These are phyloP conservation scores for Rotaria socialis DNA, from an alignment of 2,888 invertebrate genomes.

Conservation along the genomic window DNA sequence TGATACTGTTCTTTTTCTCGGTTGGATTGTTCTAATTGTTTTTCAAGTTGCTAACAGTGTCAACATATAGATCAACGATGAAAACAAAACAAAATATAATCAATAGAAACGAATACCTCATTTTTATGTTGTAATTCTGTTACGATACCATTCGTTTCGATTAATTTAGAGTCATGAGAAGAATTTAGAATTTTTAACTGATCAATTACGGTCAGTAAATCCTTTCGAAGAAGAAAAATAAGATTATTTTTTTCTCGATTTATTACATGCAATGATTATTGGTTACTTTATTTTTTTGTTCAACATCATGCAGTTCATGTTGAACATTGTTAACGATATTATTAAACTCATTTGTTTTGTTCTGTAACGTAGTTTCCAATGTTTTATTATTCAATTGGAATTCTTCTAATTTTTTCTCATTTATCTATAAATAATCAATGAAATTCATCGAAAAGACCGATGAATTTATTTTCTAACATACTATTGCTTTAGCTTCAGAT, in stretches of 20 bases:
- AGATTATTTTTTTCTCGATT: neutral
- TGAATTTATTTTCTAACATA: neutral
- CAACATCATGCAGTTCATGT: slow-evolving; percentile 9
- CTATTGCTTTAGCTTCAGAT: neutral
- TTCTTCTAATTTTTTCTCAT: neutral
- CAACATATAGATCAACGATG: neutral
- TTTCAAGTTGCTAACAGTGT: neutral
- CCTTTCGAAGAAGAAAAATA: neutral
- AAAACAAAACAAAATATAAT: neutral
- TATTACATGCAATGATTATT: neutral
- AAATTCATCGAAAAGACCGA: neutral
- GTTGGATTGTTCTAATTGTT: neutral
- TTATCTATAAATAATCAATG: neutral
- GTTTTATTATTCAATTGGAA: neutral
- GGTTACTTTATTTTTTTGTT: slow-evolving; percentile 36
- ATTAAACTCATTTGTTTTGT: slow-evolving; percentile 32
- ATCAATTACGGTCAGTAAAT: neutral
- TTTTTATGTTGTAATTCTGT: neutral
- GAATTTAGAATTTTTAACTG: slow-evolving; percentile 1
- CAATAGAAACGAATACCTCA: neutral
- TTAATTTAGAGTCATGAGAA: neutral
- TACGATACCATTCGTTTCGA: neutral
- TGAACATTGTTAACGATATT: slow-evolving; percentile 15
- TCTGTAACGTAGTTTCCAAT: slow-evolving; percentile 36
- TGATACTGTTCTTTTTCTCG: slow-evolving; percentile 7